A percentile compares a stretch with the other conserved stretches of the same genome.
phyloP scores from a whole-genome alignment of 2,888 invertebrate species.

The Archips xylosteana region DNA sequence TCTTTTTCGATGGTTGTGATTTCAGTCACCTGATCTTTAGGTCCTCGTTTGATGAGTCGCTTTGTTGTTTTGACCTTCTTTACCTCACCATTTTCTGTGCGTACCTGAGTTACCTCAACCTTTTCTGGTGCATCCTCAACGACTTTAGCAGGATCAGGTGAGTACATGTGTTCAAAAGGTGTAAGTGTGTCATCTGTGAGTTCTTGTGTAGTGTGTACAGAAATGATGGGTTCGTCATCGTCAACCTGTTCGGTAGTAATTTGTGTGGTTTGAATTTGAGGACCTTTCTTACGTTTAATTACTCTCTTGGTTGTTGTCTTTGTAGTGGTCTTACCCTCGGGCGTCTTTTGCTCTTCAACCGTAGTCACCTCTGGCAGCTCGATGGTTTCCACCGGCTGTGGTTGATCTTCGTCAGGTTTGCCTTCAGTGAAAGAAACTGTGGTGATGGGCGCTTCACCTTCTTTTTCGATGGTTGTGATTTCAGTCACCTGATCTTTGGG shows the following conservation, averaged over 20 bases:
- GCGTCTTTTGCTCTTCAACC: neutral
- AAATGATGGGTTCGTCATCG: neutral
- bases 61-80: neutral
- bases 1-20: neutral
- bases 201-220: slow-evolving; percentile 4
- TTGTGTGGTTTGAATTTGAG: slow-evolving; percentile 1
- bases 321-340: neutral
- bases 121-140: neutral
- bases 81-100: neutral
- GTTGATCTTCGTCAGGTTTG: neutral
- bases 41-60: neutral
- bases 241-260: neutral
- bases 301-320: neutral
- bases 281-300: slow-evolving; percentile 1
- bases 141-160: slow-evolving; percentile 2
- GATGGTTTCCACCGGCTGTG: no score
- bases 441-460: neutral
- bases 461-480: neutral
- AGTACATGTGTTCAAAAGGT: neutral
- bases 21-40: neutral
- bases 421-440: neutral
- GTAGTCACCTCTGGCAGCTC: neutral
- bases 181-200: neutral
- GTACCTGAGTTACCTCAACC: neutral
- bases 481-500: neutral